Evolutionary conservation across 2,888 invertebrate genomes (phyloP), one percentile per base, ranked within the genome.

Genomic region (Melanostoma mellinum): DNA sequence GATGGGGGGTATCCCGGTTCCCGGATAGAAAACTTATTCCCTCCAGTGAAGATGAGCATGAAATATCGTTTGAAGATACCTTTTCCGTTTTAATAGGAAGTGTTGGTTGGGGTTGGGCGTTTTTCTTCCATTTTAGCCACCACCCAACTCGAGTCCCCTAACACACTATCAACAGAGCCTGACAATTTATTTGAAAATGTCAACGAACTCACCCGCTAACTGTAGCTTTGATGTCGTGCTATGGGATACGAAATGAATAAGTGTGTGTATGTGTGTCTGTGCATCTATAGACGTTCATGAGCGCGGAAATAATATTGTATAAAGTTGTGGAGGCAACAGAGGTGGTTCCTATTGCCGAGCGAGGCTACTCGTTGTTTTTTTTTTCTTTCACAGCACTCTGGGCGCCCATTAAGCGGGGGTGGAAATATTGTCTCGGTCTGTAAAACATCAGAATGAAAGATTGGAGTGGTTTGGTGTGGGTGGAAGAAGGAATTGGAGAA

Each of bases 171-270:
- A 50, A 38, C 5, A 65, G 42, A 50, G 20, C 20, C 52, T 48
- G 53, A 61, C 60, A 55, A 81, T 72, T 76, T 74, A 65, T 82
- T 63, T 63, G 60, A 69, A 73, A 78, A 82, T 82, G 82, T 82
- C 82, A 82, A 82, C 82, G 82, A 82, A 82, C 82, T 65, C 73
- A 58, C 50, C 63, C 68, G 68, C 68, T 82, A 61, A 76, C 71
- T 76, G 71, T 52, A 30, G 42, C 44, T 52, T 55, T 35, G 50
- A 38, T 35, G 42, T 46, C 50, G 35, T 32, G 32, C 50, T 36
- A 10, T 46, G 6, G 1, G 36, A 33, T 8, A 35, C 5, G 46
- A 46, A 3, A 50, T 36, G 36, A 38, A 48, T 8, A n/a, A 6
- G n/a, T 38, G 36, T 5, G 42, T 8, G 35, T 10, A 38, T n/a